phyloP scores from a whole-genome alignment of 2,888 invertebrate species.

The Aelia acuminata region DNA sequence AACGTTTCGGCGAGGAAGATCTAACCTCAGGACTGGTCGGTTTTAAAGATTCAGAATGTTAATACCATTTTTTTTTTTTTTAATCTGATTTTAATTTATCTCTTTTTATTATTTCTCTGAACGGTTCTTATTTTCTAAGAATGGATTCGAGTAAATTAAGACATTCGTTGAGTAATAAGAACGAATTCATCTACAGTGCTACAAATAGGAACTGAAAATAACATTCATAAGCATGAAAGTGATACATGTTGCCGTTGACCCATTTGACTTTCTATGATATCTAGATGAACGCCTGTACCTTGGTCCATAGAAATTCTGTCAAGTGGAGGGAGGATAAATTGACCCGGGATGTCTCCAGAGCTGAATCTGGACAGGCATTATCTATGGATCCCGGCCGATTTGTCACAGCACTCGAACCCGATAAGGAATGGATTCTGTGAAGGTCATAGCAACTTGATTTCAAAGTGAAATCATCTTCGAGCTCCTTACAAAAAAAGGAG shows the following conservation, averaged over 20 bases:
- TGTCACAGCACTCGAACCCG: neutral
- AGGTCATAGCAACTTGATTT: neutral
- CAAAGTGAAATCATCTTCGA: neutral
- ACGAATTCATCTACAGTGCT: neutral
- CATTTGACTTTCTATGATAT: neutral
- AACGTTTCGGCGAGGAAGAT: too few species aligned
- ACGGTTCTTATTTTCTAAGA: too few species aligned
- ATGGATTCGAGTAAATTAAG: too few species aligned
- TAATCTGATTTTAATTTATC: too few species aligned
- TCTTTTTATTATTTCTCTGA: too few species aligned
- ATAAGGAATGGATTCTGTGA: neutral
- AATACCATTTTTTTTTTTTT: too few species aligned
- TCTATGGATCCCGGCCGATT: slow-evolving; percentile 8
- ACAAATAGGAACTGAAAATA: too few species aligned
- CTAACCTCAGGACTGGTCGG: too few species aligned
- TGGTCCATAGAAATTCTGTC: neutral
- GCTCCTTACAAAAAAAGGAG: too few species aligned
- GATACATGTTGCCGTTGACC: too few species aligned
- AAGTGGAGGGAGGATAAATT: neutral
- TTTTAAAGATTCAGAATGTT: too few species aligned
- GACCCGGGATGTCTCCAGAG: neutral
- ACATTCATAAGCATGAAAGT: too few species aligned
- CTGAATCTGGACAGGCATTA: neutral
- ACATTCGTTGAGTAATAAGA: neutral
- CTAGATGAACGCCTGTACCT: neutral